Base-by-base conservation (phyloP, 2,797 vertebrate species). In the Anomalospiza imberbis region DNA sequence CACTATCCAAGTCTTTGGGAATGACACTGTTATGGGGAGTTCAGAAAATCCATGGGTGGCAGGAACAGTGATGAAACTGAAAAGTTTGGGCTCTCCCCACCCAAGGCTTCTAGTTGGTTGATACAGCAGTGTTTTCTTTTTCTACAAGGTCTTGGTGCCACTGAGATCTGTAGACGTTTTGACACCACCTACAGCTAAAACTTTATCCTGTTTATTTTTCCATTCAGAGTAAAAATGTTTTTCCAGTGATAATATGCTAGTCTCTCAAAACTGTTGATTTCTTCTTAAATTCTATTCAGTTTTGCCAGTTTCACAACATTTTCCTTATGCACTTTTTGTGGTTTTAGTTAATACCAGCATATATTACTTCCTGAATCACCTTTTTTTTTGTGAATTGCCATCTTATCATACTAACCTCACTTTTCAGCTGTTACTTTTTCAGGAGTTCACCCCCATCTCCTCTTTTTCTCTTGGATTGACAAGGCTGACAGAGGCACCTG, bases 371-470 rank as follows among this genome's bases (percentile, higher is more conserved):
- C 36, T 71, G 77, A 84, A 79, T 87, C 85, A 89, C 58, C 25
- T 89, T 54, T 70, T 63, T 28, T 68, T 86, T 65, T 26, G n/a
- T 76, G 60, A 87, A 82, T 84, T 91, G 77, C 83, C 42, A 38
- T 84, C 57, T 73, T 79, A 79, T 89, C 88, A 93, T 83, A 86
- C 93, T 50, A 96, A 53, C 50, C 34, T 89, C 25, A n/a, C 42
- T 93, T 91, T 92, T 96, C 95, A 96, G 89, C 91, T 95, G 89
- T 94, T 95, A 87, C 31, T 71, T 90, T 90, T 91, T 95, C 78
- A 87, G 71, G 32, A 92, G 87, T 89, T 94, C 91, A 89, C 34
- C 32, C 48, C 45, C 42, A 11, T 54, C 28, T 95, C 57, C 54
- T 85, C 72, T 47, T 85, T 81, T 79, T 44, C 58, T 86, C 34